These are phyloP conservation scores for Dynastes grantii DNA, from an alignment of 2,888 invertebrate genomes.

Conservation along the genomic window DNA sequence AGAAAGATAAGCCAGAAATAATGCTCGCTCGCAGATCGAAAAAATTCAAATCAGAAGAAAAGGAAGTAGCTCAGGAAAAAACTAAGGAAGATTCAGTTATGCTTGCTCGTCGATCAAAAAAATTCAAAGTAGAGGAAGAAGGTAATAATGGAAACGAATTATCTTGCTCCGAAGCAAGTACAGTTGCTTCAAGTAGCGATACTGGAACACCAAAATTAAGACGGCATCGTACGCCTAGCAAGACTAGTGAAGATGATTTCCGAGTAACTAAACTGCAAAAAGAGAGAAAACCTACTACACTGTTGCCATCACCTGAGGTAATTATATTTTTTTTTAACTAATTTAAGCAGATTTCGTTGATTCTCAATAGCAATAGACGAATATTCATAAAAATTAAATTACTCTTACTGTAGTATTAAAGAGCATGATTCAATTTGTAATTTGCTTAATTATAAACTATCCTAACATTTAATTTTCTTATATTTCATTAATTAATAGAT, in stretches of 20 bases:
- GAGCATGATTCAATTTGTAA: too few species aligned
- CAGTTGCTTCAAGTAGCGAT: not conserved
- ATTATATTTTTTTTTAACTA: not conserved
- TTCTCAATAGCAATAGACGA: too few species aligned
- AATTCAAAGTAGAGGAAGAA: not conserved
- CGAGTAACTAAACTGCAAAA: not conserved
- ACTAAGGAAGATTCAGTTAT: not conserved
- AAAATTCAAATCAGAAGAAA: not conserved
- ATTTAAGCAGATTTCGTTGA: too few species aligned
- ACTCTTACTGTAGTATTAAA: too few species aligned
- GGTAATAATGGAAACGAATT: not conserved
- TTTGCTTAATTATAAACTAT: too few species aligned
- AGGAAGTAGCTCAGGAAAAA: too few species aligned
- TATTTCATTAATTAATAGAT: too few species aligned
- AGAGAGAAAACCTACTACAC: not conserved
- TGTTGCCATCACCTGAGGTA: slow-evolving; percentile 37
- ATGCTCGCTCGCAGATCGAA: not conserved
- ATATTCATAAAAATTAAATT: too few species aligned
- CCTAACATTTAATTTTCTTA: too few species aligned
- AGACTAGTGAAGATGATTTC: slow-evolving; percentile 48
- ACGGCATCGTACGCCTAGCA: slow-evolving; percentile 2
- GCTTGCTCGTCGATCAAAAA: not conserved
- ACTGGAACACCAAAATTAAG: slow-evolving; percentile 15
- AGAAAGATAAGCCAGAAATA: not conserved
- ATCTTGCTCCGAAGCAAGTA: not conserved